Percentiles rank a stretch among this genome's conserved stretches.
Conservation (phyloP, 1,140 invertebrate species). For the Odontomachus brunneus region DNA sequence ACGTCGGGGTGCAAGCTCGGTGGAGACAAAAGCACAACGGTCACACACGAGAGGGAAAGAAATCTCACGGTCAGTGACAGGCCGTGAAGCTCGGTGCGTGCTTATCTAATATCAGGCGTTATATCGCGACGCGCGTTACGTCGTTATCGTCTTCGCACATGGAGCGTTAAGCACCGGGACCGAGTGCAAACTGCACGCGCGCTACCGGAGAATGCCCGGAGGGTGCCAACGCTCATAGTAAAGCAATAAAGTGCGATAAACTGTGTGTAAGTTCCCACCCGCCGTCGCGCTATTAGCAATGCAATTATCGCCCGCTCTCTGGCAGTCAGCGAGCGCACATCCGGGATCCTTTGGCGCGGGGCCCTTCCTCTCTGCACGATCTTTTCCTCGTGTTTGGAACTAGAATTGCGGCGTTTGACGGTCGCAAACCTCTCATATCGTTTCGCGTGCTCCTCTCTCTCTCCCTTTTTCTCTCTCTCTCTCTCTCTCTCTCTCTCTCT, state of each 20-base stretch:
- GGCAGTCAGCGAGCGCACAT: neutral
- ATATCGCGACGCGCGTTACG: constrained; percentile 29
- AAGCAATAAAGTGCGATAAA: constrained; percentile 57
- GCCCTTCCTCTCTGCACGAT: neutral
- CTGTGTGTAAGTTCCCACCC: constrained; percentile 17
- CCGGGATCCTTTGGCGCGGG: constrained; percentile 8
- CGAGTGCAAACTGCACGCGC: constrained; percentile 17
- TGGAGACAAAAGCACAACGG: no score
- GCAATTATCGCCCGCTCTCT: constrained; percentile 48
- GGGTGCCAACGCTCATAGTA: constrained; percentile 39
- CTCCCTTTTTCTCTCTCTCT: no score
- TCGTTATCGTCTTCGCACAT: constrained; percentile 40
- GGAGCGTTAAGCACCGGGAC: constrained; percentile 27
- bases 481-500: no score
- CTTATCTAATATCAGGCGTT: constrained; percentile 22
- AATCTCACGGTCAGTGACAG: constrained; percentile 11
- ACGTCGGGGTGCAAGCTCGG: no score
- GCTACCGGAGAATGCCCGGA: constrained; percentile 44
- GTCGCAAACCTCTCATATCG: no score
- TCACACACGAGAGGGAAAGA: no score
- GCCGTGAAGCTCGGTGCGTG: constrained; percentile 9
- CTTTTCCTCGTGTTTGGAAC: neutral
- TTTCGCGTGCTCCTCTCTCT: no score
- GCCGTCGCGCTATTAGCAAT: constrained; percentile 65
- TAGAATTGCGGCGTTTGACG: constrained; percentile 10